Conservation (phyloP, 2,888 invertebrate genomes). For the Elegia similella region DNA sequence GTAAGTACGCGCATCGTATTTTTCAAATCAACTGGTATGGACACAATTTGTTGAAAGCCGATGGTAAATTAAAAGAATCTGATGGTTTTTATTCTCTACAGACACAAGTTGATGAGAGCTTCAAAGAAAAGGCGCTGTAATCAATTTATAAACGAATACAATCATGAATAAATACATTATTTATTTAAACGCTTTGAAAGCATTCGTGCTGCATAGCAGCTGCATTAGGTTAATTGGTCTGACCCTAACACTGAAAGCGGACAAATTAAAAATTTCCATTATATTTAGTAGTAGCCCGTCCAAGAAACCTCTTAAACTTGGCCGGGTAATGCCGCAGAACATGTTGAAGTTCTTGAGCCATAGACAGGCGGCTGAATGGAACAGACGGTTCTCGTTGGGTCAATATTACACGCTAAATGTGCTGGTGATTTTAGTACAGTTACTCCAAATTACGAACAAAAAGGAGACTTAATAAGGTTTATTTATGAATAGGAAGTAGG, state of each 20-base stretch:
- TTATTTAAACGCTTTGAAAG: conserved; percentile 55
- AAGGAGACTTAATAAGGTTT: too few species aligned
- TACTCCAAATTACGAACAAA: not conserved
- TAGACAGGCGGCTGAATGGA: conserved; percentile 36
- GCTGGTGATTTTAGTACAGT: not conserved
- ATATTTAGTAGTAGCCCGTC: not conserved
- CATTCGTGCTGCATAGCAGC: conserved; percentile 59
- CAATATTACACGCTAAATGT: conserved; percentile 25
- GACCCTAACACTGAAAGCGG: conserved; percentile 64
- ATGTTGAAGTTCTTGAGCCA: conserved; percentile 44
- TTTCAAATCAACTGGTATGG: too few species aligned
- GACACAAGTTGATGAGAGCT: not conserved
- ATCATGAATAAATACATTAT: conserved; percentile 32
- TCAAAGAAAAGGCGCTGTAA: not conserved
- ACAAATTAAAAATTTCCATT: conserved; percentile 39
- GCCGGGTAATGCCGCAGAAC: conserved; percentile 25
- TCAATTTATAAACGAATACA: conserved; percentile 1
- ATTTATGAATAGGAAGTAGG: too few species aligned
- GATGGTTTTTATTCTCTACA: not conserved
- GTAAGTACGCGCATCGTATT: too few species aligned
- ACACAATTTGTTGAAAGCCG: too few species aligned
- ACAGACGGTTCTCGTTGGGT: conserved; percentile 32
- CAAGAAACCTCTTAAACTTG: conserved; percentile 35
- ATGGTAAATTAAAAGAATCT: too few species aligned
- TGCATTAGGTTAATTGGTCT: conserved; percentile 72